Evolutionary conservation across 2,797 vertebrate species (phyloP).

Genomic region (Choloepus didactylus): DNA sequence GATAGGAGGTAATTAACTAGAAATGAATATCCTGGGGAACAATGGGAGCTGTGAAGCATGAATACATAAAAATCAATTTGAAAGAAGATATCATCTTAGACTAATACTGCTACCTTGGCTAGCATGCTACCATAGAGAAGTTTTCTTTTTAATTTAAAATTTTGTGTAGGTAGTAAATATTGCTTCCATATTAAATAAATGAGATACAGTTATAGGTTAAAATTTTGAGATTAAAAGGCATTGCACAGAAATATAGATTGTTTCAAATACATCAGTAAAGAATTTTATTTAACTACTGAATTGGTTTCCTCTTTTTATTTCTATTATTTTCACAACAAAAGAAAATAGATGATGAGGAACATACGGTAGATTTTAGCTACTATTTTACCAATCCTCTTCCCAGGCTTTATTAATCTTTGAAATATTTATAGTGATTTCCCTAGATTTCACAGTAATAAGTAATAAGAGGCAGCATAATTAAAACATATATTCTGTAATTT

Average conservation of each 20-base stretch:
- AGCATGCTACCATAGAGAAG: not conserved
- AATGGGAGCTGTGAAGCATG: not conserved
- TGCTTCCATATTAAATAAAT: not conserved
- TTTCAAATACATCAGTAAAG: not conserved
- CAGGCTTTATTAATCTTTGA: not conserved
- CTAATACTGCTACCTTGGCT: not conserved
- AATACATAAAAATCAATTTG: slow-evolving; percentile 44
- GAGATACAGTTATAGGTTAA: not conserved
- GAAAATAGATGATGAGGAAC: not conserved
- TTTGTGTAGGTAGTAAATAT: not conserved
- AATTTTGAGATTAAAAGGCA: not conserved
- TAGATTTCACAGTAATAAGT: not conserved
- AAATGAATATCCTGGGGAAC: slow-evolving; percentile 13
- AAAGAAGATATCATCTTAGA: slow-evolving; percentile 39
- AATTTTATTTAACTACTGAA: not conserved
- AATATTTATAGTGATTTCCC: not conserved
- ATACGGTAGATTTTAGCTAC: not conserved
- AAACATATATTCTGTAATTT: not conserved
- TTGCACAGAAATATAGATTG: not conserved
- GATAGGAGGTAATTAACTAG: slow-evolving; percentile 42
- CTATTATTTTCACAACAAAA: not conserved
- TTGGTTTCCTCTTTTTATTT: not conserved
- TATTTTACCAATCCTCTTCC: not conserved
- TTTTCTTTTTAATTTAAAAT: slow-evolving; percentile 24
- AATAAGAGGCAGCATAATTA: not conserved